These are phyloP conservation scores for Fringilla coelebs DNA, from an alignment of 2,797 vertebrate genomes.

Conservation along the genomic window DNA sequence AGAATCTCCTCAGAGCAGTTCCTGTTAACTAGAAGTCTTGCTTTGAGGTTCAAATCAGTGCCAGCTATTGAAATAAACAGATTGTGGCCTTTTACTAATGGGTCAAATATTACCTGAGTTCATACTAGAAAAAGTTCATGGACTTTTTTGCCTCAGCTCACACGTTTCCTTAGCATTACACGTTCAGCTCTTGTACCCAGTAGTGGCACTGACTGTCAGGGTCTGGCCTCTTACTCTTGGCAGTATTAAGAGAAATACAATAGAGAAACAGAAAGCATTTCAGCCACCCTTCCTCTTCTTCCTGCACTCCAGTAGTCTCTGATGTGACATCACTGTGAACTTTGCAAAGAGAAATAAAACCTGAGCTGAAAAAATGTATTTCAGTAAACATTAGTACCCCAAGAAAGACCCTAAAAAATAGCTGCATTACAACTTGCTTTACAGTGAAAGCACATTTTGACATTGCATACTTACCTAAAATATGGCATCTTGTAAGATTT, in stretches of 20 bases:
- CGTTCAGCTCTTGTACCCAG: neutral
- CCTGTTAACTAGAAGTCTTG: neutral
- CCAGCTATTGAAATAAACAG: neutral
- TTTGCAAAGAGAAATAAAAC: neutral
- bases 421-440: neutral
- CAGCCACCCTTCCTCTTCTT: neutral
- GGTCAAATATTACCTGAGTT: neutral
- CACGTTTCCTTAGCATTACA: neutral
- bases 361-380: neutral
- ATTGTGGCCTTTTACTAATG: neutral
- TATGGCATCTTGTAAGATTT: neutral
- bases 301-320: neutral
- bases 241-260: neutral
- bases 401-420: neutral
- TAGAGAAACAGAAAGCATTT: neutral
- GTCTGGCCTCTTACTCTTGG: neutral
- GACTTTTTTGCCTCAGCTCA: neutral
- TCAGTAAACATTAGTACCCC: neutral
- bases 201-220: neutral
- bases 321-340: neutral
- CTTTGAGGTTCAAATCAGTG: neutral
- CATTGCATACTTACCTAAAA: neutral
- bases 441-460: neutral
- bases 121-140: neutral
- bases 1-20: neutral